Conservation (phyloP, 2,888 invertebrate genomes). For the Diarsia dahlii region DNA sequence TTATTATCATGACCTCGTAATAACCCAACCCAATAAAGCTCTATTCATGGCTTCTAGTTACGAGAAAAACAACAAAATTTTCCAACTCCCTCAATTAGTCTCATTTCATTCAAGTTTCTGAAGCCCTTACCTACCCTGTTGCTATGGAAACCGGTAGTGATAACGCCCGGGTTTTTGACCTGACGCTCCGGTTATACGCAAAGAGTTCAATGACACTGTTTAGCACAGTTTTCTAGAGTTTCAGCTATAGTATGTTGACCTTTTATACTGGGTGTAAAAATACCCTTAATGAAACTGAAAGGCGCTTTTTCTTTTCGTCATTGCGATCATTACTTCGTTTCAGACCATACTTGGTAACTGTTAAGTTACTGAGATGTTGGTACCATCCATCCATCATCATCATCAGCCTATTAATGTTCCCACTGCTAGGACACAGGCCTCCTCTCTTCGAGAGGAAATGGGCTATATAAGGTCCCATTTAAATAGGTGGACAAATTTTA, state of each 20-base stretch:
- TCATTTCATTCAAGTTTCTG: conserved; percentile 12
- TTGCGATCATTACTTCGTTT: background rate
- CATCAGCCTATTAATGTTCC: too few species aligned
- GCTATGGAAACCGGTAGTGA: conserved; percentile 55
- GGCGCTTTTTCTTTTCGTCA: background rate
- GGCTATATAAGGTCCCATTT: too few species aligned
- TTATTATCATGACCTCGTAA: background rate
- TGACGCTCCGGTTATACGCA: conserved; percentile 44
- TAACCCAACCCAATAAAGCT: background rate
- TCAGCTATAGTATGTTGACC: conserved; percentile 56
- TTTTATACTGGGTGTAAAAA: conserved; percentile 20
- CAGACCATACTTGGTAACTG: background rate
- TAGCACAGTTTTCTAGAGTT: conserved; percentile 62
- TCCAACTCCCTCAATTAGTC: background rate
- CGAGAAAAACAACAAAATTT: background rate
- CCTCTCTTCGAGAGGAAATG: too few species aligned
- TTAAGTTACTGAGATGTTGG: background rate
- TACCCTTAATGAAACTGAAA: background rate
- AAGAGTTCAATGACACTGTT: conserved; percentile 58
- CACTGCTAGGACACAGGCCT: too few species aligned
- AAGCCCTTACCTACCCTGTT: conserved; percentile 39
- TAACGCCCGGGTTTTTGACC: conserved; percentile 58
- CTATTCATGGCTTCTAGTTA: background rate
- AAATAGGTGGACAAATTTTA: too few species aligned
- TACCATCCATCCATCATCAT: too few species aligned